Percentiles rank a stretch among this genome's conserved stretches.
These are phyloP conservation scores for Chrysochloris asiatica DNA, from an alignment of 2,113 vertebrate species.

Conservation along the genomic window DNA sequence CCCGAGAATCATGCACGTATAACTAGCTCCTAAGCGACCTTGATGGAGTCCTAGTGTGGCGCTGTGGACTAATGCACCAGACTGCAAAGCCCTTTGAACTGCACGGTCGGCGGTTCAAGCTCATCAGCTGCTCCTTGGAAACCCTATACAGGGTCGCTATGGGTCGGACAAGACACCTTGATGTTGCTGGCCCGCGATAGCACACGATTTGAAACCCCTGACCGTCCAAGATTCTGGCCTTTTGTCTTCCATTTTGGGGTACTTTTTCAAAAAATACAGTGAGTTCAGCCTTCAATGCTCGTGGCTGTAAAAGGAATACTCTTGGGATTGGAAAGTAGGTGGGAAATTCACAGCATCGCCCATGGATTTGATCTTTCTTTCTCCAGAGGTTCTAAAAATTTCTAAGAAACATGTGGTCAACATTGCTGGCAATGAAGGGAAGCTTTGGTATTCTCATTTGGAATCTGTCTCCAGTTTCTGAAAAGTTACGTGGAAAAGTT, in stretches of 20 bases:
- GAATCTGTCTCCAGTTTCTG: constrained; percentile 20
- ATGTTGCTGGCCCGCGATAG: background rate
- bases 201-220: background rate
- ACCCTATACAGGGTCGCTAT: no score
- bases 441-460: constrained; percentile 46
- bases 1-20: background rate
- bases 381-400: background rate
- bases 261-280: background rate
- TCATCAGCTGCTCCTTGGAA: no score
- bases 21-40: background rate
- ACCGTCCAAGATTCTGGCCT: background rate
- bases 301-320: background rate
- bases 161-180: no score
- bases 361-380: background rate
- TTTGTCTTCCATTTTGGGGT: background rate
- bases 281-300: background rate
- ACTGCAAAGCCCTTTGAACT: no score
- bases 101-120: no score
- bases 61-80: no score
- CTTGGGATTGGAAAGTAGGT: background rate
- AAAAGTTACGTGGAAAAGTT: background rate
- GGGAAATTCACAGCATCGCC: constrained; percentile 9
- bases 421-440: constrained; percentile 1
- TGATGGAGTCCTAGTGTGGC: no score
- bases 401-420: constrained; percentile 25